Evolutionary conservation across 2,888 invertebrate genomes (phyloP).

Genomic region (Orchesella flavescens): DNA sequence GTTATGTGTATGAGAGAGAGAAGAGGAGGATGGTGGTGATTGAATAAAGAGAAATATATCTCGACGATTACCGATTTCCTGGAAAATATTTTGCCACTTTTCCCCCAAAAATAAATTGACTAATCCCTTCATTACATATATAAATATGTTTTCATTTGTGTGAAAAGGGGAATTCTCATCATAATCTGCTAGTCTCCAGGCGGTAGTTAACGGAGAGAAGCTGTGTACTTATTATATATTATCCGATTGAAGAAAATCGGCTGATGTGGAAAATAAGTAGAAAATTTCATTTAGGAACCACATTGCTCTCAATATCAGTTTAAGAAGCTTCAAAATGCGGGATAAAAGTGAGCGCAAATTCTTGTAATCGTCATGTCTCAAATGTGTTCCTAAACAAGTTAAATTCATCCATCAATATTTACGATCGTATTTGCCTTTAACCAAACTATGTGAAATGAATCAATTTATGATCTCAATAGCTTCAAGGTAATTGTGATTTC

Average conservation of each 20-base stretch:
- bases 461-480: no score
- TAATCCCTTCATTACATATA: constrained; percentile 46
- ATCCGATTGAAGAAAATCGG: constrained; percentile 20
- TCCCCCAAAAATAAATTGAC: constrained; percentile 30
- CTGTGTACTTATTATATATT: constrained; percentile 4
- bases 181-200: constrained; percentile 50
- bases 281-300: constrained; percentile 29
- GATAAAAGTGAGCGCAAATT: not conserved
- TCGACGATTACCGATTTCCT: constrained; percentile 34
- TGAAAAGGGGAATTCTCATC: constrained; percentile 37
- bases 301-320: not conserved
- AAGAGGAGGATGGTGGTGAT: not conserved
- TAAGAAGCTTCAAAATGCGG: not conserved
- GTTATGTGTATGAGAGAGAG: not conserved
- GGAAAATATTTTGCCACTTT: constrained; percentile 58
- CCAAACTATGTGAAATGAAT: no score
- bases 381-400: not conserved
- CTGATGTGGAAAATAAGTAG: constrained; percentile 44
- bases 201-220: constrained; percentile 11
- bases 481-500: no score
- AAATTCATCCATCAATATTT: not conserved
- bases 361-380: not conserved
- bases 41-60: constrained; percentile 2
- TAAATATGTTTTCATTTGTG: constrained; percentile 36
- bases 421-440: no score